Percentiles rank a stretch among this genome's conserved stretches.
These are phyloP conservation scores for Bombus sibiricus DNA, from an alignment of 1,140 invertebrate species.

Conservation along the genomic window DNA sequence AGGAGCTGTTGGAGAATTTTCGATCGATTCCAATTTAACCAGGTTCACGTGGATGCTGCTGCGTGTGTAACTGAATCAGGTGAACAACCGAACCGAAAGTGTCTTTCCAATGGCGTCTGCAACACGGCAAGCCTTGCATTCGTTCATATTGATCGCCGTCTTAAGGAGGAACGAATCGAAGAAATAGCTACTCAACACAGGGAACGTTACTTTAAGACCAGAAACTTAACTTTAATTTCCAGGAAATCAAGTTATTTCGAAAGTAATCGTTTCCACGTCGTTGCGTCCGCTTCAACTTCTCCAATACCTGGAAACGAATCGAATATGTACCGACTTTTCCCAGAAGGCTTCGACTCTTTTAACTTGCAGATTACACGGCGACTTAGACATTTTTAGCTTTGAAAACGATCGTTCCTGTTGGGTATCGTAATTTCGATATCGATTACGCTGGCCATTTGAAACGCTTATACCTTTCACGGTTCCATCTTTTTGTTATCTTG, in stretches of 20 bases:
- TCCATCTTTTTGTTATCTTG: not conserved
- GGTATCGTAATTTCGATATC: conserved; percentile 11
- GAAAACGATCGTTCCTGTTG: not conserved
- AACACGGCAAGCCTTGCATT: conserved; percentile 8
- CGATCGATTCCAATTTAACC: not conserved
- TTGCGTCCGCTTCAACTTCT: not conserved
- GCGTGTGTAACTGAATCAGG: no score
- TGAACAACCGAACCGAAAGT: conserved; percentile 14
- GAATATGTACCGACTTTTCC: not conserved
- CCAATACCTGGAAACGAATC: not conserved
- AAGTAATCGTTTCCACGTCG: conserved; percentile 2
- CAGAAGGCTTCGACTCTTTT: not conserved
- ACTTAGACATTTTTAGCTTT: not conserved
- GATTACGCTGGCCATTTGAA: not conserved
- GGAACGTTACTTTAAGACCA: no score
- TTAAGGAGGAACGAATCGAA: conserved; percentile 31
- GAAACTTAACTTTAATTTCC: conserved; percentile 21
- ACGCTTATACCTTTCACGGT: not conserved
- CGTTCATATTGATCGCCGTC: conserved; percentile 27
- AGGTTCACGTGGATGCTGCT: not conserved
- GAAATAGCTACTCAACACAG: not conserved
- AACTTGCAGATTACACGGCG: not conserved
- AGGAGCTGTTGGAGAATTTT: conserved; percentile 8
- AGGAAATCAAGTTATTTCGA: conserved; percentile 1
- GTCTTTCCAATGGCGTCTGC: conserved; percentile 1